Evolutionary conservation across 2,797 vertebrate species (phyloP), one percentile per base, ranked within the genome.

Genomic region (Adelosebastes latens): DNA sequence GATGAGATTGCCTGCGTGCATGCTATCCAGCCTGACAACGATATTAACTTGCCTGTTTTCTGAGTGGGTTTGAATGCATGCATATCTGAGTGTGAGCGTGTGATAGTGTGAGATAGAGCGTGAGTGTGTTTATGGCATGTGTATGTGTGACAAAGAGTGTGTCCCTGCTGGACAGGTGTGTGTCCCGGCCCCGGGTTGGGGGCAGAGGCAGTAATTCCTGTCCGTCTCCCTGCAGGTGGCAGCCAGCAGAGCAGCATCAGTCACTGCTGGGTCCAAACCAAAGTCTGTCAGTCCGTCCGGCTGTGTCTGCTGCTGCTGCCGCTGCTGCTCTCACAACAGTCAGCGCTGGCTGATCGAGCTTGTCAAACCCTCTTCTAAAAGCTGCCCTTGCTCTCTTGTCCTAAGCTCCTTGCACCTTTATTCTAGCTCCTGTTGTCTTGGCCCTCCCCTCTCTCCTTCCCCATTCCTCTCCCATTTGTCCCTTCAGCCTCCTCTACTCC

Each of bases 241-340:
- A 93, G 94, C 68, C 89, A 92, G 93, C 88, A 93, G 93, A 93
- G 94, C 94, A 95, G 95, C 94, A 89, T 86, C 91, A 93, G 92
- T 83, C 90, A 89, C 85, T 80, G 84, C 86, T 79, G 77, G 86
- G 72, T 86, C 87, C 49, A 18, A 84, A 83, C 77, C 77, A 74
- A 65, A 74, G 69, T 72, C 70, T 82, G 60, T 86, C 66, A 49
- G 87, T 77, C 83, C 60, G 32, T 83, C 88, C 81, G 83, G 88
- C 83, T 89, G 91, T 92, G 92, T 88, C 93, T 95, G 93, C 84
- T 94, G 92, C 93, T 94, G 93, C 92, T 91, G 86, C 88, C 80
- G 82, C 91, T 91, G 91, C 91, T 94, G 91, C 84, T 88, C 87
- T 82, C 78, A 74, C 82, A 82, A 74, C 82, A 83, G 66, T 92